Conservation (phyloP, 2,888 invertebrate species). For the Neoaliturus tenellus region DNA sequence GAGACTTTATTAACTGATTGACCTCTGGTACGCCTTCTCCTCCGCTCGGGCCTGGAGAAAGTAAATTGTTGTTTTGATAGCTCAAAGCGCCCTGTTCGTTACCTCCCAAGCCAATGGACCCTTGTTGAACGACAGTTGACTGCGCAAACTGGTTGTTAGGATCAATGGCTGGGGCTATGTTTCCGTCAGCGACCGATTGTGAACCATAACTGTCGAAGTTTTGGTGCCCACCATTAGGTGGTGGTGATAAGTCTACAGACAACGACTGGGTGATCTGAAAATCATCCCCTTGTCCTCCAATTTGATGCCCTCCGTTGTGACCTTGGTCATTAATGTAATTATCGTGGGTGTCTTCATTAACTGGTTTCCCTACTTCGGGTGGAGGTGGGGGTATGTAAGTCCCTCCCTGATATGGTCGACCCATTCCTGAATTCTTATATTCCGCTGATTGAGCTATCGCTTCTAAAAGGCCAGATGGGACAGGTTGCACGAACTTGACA, state of each 20-base stretch:
- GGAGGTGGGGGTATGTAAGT: conserved; percentile 68
- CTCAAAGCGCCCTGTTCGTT: conserved; percentile 32
- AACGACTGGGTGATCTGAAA: conserved; percentile 59
- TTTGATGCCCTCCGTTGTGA: background rate
- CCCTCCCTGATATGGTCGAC: conserved; percentile 68
- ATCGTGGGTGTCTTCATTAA: conserved; percentile 57
- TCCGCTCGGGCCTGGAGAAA: conserved; percentile 26
- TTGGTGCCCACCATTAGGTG: conserved; percentile 55
- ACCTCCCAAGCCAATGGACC: conserved; percentile 28
- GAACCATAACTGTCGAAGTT: conserved; percentile 36
- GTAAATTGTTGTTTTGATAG: conserved; percentile 55
- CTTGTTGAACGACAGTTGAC: conserved; percentile 34
- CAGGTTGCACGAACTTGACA: conserved; percentile 83
- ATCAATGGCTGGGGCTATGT: conserved; percentile 51
- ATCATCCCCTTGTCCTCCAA: conserved; percentile 28
- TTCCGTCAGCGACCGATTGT: conserved; percentile 22
- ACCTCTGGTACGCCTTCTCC: conserved; percentile 58
- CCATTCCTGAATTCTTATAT: conserved; percentile 76
- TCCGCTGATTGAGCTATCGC: conserved; percentile 78
- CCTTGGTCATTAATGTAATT: conserved; percentile 25
- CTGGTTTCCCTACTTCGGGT: conserved; percentile 66
- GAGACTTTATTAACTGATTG: conserved; percentile 63
- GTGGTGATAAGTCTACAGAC: conserved; percentile 63
- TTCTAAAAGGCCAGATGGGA: conserved; percentile 82
- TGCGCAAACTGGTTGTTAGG: conserved; percentile 55